phyloP scores from a whole-genome alignment of 2,113 vertebrate species.

The Andinoacara biseriatus region DNA sequence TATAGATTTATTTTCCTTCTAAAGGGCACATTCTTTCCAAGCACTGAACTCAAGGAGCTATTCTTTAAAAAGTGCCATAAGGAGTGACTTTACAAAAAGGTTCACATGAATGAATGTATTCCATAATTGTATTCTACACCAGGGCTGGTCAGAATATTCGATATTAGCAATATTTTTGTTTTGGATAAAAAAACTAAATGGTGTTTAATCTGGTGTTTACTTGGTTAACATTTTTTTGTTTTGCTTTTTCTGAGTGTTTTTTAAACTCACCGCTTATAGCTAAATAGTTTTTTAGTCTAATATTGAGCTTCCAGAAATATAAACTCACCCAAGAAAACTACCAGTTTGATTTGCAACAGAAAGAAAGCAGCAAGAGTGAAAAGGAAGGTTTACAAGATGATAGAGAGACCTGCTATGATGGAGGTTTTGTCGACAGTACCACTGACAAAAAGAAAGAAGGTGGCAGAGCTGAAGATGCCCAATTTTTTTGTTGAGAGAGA shows the following conservation, averaged over 20 bases:
- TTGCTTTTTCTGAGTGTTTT: no score
- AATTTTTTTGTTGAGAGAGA: neutral
- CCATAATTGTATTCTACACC: neutral
- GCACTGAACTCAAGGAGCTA: neutral
- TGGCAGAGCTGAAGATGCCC: neutral
- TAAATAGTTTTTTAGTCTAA: no score
- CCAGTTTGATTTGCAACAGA: neutral
- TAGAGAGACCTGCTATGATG: neutral
- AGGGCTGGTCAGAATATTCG: neutral
- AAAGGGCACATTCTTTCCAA: conserved; percentile 1
- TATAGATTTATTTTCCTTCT: conserved; percentile 27
- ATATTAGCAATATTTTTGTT: neutral
- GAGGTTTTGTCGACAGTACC: neutral
- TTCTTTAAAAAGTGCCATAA: neutral
- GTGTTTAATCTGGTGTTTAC: neutral
- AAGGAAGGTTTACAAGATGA: neutral
- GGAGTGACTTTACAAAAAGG: conserved; percentile 1
- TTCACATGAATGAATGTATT: neutral
- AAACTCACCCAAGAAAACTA: neutral
- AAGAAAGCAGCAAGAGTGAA: neutral
- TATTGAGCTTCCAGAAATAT: neutral
- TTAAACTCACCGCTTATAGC: no score
- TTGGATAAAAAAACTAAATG: neutral
- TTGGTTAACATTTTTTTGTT: neutral
- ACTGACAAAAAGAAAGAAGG: neutral